Base-by-base conservation (phyloP, 2,797 vertebrate species). In the Clarias pachynema region DNA sequence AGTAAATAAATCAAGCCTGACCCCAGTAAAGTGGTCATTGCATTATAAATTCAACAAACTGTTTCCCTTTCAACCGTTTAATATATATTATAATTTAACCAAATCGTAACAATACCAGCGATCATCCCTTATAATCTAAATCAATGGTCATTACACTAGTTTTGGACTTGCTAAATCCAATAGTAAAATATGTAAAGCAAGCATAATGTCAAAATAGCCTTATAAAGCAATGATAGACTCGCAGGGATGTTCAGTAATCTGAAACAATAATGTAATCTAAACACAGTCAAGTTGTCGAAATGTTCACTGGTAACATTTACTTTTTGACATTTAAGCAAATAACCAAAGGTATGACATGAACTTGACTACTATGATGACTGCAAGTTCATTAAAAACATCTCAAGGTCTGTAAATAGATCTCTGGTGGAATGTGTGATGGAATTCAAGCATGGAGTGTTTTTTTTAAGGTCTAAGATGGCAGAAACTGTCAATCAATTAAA, bases 251-350 rank as follows among this genome's bases (percentile, higher is more conserved):
- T 40, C n/a, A 62, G 56, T 40, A 69, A 80, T 63, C 84, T 80
- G 37, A 53, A 84, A 79, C 37, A 80, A 40, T 53, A 29, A 70
- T 60, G 53, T 59, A 74, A 74, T 56, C 15, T 26, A 56, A 56
- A 75, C 53, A 57, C 8, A 20, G 26, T 15, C 70, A 53, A 56
- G 72, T 75, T 74, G 7, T 26, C 5, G 4, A n/a, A 73, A 6
- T 26, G 22, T 73, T 75, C 26, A 22, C 20, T 56, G 49, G 20
- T 57, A 31, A 57, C 26, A 57, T 75, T 75, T 75, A 29, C n/a
- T 26, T 75, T 75, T 16, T 59, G 53, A 77, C 18, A 31, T 57
- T 34, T 77, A 56, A 59, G 29, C 18, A 77, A 77, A 34, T 59
- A 77, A 34, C 16, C 74, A 77, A 77, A 57, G 20, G 53, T 10